Evolutionary conservation across 2,888 invertebrate genomes (phyloP).

Genomic region (Chalcosyrphus nemorum): DNA sequence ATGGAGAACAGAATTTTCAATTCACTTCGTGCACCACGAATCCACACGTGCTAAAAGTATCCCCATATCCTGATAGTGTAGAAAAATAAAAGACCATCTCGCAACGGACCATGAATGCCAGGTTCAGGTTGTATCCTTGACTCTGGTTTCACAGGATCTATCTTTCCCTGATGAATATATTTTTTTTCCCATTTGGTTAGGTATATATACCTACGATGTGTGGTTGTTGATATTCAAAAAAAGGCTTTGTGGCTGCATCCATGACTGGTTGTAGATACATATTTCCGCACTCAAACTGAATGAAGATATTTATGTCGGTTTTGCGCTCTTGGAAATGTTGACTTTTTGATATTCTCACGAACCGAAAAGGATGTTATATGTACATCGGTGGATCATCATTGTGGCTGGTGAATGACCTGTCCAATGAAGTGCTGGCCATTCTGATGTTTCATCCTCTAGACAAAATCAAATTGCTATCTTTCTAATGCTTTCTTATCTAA

Average conservation of each 20-base stretch:
- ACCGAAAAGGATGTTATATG: not conserved
- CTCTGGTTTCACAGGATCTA: slow-evolving; percentile 12
- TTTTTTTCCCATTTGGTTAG: slow-evolving; percentile 28
- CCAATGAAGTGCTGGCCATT: too few relatives aligned
- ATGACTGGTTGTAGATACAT: not conserved
- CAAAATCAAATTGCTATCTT: too few relatives aligned
- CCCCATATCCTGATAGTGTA: not conserved
- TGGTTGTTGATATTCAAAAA: slow-evolving; percentile 27
- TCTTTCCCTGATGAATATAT: slow-evolving; percentile 15
- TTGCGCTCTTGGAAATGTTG: not conserved
- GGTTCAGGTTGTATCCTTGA: slow-evolving; percentile 29
- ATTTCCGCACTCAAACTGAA: not conserved
- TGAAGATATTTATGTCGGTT: not conserved
- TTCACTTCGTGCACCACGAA: not conserved
- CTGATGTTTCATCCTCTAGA: too few relatives aligned
- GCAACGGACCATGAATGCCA: slow-evolving; percentile 12
- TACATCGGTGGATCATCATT: not conserved
- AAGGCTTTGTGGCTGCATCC: not conserved
- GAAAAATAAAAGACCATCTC: not conserved
- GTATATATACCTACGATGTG: not conserved
- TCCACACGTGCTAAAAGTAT: slow-evolving; percentile 8
- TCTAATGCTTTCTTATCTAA: too few relatives aligned
- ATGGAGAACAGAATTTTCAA: not conserved
- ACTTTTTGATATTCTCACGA: slow-evolving; percentile 1
- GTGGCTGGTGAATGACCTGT: too few relatives aligned